Evolutionary conservation across 2,888 invertebrate genomes (phyloP), one percentile per base, ranked within the genome.

Genomic region (Cheilosia scutellata): DNA sequence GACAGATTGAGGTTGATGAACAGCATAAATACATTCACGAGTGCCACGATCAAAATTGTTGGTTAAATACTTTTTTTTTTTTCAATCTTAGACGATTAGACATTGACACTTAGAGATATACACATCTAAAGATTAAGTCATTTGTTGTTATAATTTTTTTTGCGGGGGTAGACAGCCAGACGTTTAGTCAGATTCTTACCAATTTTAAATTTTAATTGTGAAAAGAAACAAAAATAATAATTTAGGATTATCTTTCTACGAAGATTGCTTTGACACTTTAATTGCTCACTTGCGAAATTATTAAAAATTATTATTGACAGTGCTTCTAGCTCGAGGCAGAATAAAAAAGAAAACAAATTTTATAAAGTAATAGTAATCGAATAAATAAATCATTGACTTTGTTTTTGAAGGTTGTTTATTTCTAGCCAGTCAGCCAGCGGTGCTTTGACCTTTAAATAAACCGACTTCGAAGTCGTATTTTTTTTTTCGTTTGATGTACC

Each of bases 1-100:
- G n/a, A 55, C 29, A n/a, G 31, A 31, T 57, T 68, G 55, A 44
- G 44, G 42, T 68, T 44, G 68, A 55, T 55, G 31, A 55, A 68
- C 68, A 53, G n/a, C 37, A 40, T 40, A 66, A 37, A 51, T 53
- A 44, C 31, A 20, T n/a, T 44, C 42, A 57, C 55, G 57, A 68
- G 57, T 25, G 42, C 20, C 13, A 2, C 33, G 20, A 20, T 72
- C 51, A 62, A 51, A 58, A 37, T 62, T 20, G 53, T 49, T 51
- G 49, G 5, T 16, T 27, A 20, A 62, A 37, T 49, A 53, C 20
- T 20, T 20, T 20, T 20, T 20, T 20, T 20, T 31, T 62, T 42
- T 29, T 29, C 9, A n/a, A 58, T 31, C 40, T 51, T 37, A 60
- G 60, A 31, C 57, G 25, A 58, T 71, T 40, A 58, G n/a, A 47